These are phyloP conservation scores for Dolichoris vasculosae DNA, from an alignment of 1,140 invertebrate species.

Conservation along the genomic window DNA sequence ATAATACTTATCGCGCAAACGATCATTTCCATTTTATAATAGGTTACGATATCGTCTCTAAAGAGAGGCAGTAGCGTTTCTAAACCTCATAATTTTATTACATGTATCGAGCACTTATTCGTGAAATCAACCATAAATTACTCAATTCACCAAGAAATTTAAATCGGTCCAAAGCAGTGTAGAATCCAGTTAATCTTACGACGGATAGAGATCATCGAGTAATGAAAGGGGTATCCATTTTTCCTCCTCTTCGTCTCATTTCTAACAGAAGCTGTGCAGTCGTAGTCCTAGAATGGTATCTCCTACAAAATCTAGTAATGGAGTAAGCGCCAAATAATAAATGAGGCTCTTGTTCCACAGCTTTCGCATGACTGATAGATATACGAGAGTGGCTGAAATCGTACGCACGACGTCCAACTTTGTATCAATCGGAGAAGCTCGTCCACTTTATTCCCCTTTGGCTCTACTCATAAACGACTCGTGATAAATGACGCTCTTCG, in stretches of 20 bases:
- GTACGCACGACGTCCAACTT: slow-evolving; percentile 67
- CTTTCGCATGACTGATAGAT: slow-evolving; percentile 69
- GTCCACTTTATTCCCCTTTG: slow-evolving; percentile 51
- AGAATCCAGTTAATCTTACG: not conserved
- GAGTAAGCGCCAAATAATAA: slow-evolving; percentile 32
- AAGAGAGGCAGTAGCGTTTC: not conserved
- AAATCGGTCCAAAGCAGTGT: not conserved
- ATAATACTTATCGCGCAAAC: not conserved
- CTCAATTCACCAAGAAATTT: not conserved
- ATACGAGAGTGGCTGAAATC: slow-evolving; percentile 66
- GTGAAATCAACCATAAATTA: slow-evolving; percentile 8
- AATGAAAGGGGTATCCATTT: not conserved
- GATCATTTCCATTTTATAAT: not conserved
- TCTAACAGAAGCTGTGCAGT: too few relatives aligned
- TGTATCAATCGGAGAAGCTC: slow-evolving; percentile 67
- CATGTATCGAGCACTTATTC: not conserved
- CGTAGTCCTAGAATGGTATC: too few relatives aligned
- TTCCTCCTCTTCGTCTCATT: not conserved
- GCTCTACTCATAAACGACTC: slow-evolving; percentile 59
- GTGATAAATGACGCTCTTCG: slow-evolving; percentile 64
- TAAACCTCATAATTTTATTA: not conserved
- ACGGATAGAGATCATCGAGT: not conserved
- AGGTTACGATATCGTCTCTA: too few relatives aligned
- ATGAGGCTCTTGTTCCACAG: slow-evolving; percentile 47
- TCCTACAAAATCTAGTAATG: not conserved